Percentiles rank a stretch among this genome's conserved stretches.
These are phyloP conservation scores for Mola mola DNA, from an alignment of 2,113 vertebrate species.

Conservation along the genomic window DNA sequence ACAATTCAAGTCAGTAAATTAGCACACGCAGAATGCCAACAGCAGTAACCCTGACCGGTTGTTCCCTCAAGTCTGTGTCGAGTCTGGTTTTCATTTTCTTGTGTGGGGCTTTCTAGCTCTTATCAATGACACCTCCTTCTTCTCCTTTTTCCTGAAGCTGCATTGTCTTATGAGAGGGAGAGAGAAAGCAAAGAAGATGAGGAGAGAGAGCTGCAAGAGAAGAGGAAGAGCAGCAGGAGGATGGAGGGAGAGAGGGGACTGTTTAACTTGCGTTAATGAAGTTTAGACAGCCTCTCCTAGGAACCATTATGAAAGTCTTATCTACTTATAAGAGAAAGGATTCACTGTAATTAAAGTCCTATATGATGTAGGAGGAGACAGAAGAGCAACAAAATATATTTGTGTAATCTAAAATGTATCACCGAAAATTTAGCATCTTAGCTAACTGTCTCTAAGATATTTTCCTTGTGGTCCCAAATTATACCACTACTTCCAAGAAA, in stretches of 20 bases:
- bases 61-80: constrained; percentile 35
- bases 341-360: constrained; percentile 61
- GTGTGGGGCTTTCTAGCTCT: background rate
- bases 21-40: constrained; percentile 2
- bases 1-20: no score
- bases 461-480: no score
- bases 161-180: constrained; percentile 16
- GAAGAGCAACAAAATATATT: background rate
- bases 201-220: background rate
- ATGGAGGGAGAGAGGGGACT: constrained; percentile 21
- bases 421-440: no score
- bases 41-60: constrained; percentile 4
- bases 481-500: no score
- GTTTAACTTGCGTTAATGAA: constrained; percentile 60
- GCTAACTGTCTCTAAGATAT: no score
- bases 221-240: background rate
- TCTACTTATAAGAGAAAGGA: constrained; percentile 62
- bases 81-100: constrained; percentile 42
- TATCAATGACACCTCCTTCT: background rate
- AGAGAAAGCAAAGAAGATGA: background rate
- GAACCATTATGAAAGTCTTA: constrained; percentile 60
- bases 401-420: no score
- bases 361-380: constrained; percentile 30
- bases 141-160: constrained; percentile 7
- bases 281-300: constrained; percentile 56